Conservation (phyloP, 1,140 invertebrate species). For the Brachionus rotundiformis region DNA sequence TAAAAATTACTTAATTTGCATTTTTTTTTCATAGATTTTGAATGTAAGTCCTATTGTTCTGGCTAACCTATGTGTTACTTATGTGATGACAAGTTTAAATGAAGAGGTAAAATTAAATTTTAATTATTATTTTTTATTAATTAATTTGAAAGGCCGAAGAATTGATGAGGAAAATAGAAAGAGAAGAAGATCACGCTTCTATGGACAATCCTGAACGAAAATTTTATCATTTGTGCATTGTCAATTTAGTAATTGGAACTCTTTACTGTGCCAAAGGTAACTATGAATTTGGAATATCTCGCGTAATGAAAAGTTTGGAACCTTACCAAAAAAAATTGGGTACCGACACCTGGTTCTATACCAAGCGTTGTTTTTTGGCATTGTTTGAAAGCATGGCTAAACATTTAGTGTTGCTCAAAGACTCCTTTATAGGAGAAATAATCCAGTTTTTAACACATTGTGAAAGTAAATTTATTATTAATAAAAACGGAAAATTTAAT, state of each 20-base stretch:
- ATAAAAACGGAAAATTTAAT: neutral
- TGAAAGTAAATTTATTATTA: constrained; percentile 66
- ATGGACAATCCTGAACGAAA: constrained; percentile 92
- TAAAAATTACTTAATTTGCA: neutral
- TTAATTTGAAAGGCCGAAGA: constrained; percentile 76
- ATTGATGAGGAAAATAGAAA: constrained; percentile 96
- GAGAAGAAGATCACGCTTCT: constrained; percentile 85
- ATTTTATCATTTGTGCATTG: constrained; percentile 93
- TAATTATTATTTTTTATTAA: neutral
- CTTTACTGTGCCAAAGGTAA: constrained; percentile 98
- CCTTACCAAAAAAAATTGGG: constrained; percentile 92
- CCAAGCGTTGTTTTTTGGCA: constrained; percentile 88
- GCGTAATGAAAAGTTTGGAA: constrained; percentile 93
- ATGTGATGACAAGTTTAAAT: constrained; percentile 98
- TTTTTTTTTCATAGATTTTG: constrained; percentile 71
- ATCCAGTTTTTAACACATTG: constrained; percentile 89
- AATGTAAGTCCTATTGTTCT: constrained; percentile 92
- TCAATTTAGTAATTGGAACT: constrained; percentile 96
- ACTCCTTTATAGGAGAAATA: constrained; percentile 84
- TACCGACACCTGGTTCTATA: constrained; percentile 95
- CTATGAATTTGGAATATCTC: constrained; percentile 96
- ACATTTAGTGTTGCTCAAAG: constrained; percentile 83
- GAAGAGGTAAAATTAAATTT: constrained; percentile 71
- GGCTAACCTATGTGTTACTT: constrained; percentile 96
- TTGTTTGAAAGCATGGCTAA: constrained; percentile 87